Conservation (phyloP, 2,113 vertebrate species). For the Phaethon lepturus region DNA sequence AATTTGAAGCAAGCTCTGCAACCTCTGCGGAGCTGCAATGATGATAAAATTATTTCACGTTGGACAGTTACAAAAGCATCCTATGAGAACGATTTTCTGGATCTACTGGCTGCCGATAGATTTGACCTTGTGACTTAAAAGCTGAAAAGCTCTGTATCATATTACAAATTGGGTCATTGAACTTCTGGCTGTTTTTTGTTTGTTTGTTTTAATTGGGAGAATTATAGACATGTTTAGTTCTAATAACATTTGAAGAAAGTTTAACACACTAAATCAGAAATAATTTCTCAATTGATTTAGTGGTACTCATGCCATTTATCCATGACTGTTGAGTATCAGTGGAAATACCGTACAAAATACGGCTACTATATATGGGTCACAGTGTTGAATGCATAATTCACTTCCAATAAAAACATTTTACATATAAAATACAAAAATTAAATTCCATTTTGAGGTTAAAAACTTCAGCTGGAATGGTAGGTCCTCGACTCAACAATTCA, state of each 20-base stretch:
- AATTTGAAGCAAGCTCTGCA: neutral
- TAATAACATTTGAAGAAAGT: neutral
- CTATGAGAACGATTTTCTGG: neutral
- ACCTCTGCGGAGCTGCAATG: neutral
- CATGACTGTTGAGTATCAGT: neutral
- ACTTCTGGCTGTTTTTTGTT: neutral
- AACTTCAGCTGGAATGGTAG: conserved; percentile 32
- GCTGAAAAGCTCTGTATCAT: neutral
- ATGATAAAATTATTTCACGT: neutral
- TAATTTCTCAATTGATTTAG: neutral
- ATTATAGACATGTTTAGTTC: neutral
- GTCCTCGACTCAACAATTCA: conserved; percentile 53
- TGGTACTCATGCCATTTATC: neutral
- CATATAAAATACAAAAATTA: conserved; percentile 34
- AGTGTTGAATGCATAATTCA: neutral
- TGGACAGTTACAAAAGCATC: neutral
- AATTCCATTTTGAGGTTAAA: conserved; percentile 39
- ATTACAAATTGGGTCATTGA: neutral
- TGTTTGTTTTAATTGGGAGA: neutral
- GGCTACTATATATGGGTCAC: neutral
- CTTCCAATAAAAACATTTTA: conserved; percentile 33
- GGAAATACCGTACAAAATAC: neutral
- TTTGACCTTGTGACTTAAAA: neutral
- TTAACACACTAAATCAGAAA: neutral
- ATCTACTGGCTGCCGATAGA: neutral